Evolutionary conservation across 1,140 invertebrate species (phyloP), one percentile per base, ranked within the genome.

Genomic region (Anadara kagoshimensis): DNA sequence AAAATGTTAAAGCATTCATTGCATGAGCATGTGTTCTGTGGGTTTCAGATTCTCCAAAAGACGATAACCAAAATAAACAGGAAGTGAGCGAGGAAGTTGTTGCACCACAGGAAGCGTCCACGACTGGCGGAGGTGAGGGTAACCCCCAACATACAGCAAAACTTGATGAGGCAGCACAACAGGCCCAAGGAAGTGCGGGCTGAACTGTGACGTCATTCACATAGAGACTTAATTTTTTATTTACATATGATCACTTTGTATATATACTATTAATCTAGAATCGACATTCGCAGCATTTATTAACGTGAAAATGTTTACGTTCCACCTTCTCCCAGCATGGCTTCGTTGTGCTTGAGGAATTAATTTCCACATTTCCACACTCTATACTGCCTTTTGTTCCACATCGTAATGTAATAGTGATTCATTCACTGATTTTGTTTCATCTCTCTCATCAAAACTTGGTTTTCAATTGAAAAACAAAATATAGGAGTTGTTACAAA

Each of bases 21-120:
- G 29, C 29, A 36, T 36, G 29, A 36, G 29, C 29, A 36, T 36
- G 29, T 36, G 29, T 36, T 36, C 29, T 36, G 29, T 36, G 29
- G 29, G 29, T 36, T 36, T 36, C 29, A 36, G 29, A 36, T 36
- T 36, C 29, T 36, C 29, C 12, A 29, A 53, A 66, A 43, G 64
- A 54, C 0, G 64, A 53, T 41, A 56, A 53, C n/a, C 53, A 66
- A 36, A 16, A 67, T 18, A 49, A 74, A 24, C 79, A 77, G 36
- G 81, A 81, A 54, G 73, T 81, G 16, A 64, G 79, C 49, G 83
- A 84, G 70, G 79, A 69, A 18, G 45, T 64, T 49, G 49, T 82
- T 61, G 61, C 76, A 41, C 58, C 73, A 54, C 67, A 67, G 1
- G 44, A 41, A 16, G 68, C 73, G 10, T 72, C 63, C 8, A 75